Base-by-base conservation (phyloP, 2,888 invertebrate genomes). In the Encarsia formosa region DNA sequence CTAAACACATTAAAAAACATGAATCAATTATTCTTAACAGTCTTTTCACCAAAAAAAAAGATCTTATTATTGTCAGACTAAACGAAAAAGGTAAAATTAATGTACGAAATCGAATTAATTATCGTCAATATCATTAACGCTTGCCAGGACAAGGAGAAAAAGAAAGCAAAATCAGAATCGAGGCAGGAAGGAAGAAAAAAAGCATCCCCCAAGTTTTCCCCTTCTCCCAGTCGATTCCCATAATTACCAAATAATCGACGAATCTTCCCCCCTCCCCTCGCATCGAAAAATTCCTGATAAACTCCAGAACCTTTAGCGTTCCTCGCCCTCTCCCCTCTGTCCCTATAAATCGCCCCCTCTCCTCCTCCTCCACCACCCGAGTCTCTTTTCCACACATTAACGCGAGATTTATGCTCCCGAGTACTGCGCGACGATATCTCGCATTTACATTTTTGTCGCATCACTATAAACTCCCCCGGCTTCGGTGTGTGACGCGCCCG, bases 381-480 rank as follows among this genome's bases (percentile, higher is more conserved):
- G 45, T 46, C 49, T 49, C 52, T 52, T 49, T 54, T 67, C 63
- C 63, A 66, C 69, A 63, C 71, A 71, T 71, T 71, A 71, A 71
- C 71, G 64, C 64, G 64, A 69, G 71, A 72, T 73, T 72, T 72
- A 73, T 71, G 65, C 65, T 16, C 5, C 39, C 15, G 63, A 68
- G 68, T 71, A 63, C 66, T 58, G 24, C 39, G 65, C 58, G 65
- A 65, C 66, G 71, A 70, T 69, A 68, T 70, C 69, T 70, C 69
- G 67, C 70, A 73, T 73, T 73, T 71, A 70, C 72, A 73, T 73
- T 73, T 72, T 72, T 72, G 68, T 70, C 70, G 69, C 68, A 70
- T 71, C 70, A 68, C 70, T 70, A 70, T 71, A 69, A 72, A 71
- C 67, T 69, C 64, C 54, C 41, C 44, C 24, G 16, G n/a, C n/a